Conservation (phyloP, 2,797 vertebrate genomes). For the Lutjanus campechanus region DNA sequence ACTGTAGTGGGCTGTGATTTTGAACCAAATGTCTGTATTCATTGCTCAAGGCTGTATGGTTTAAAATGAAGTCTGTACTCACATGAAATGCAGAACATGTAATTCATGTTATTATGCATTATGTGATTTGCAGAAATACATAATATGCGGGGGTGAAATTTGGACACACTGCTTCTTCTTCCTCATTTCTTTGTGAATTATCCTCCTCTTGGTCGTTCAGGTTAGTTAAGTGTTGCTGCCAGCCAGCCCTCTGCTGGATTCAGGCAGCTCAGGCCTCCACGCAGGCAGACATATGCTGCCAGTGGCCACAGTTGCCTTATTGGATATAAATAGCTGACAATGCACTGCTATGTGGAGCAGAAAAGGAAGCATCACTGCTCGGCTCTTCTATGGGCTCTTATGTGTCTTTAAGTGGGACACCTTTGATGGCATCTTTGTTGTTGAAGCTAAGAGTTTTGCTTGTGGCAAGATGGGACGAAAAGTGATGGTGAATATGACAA, state of each 20-base stretch:
- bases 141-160: background rate
- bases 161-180: background rate
- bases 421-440: slow-evolving; percentile 64
- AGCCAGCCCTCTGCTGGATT: slow-evolving; percentile 57
- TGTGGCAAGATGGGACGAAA: slow-evolving; percentile 39
- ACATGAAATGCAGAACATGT: background rate
- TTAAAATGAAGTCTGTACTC: background rate
- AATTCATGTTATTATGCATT: background rate
- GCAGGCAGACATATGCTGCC: slow-evolving; percentile 81
- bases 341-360: slow-evolving; percentile 83
- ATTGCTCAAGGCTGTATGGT: background rate
- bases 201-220: slow-evolving; percentile 20
- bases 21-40: background rate
- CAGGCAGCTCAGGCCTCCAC: slow-evolving; percentile 62
- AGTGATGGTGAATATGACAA: slow-evolving; percentile 9
- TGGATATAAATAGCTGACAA: slow-evolving; percentile 86
- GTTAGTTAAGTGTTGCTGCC: slow-evolving; percentile 41
- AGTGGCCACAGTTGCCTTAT: slow-evolving; percentile 75
- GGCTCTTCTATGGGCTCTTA: slow-evolving; percentile 53
- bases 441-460: slow-evolving; percentile 48
- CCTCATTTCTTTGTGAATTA: background rate
- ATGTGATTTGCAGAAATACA: slow-evolving; percentile 8
- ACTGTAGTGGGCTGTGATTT: slow-evolving; percentile 3
- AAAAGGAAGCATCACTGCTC: slow-evolving; percentile 71
- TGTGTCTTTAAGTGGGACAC: slow-evolving; percentile 73